Percentiles rank a stretch among this genome's conserved stretches.
Evolutionary conservation across 2,888 invertebrate species (phyloP).

Genomic region (Macrophya annulata): DNA sequence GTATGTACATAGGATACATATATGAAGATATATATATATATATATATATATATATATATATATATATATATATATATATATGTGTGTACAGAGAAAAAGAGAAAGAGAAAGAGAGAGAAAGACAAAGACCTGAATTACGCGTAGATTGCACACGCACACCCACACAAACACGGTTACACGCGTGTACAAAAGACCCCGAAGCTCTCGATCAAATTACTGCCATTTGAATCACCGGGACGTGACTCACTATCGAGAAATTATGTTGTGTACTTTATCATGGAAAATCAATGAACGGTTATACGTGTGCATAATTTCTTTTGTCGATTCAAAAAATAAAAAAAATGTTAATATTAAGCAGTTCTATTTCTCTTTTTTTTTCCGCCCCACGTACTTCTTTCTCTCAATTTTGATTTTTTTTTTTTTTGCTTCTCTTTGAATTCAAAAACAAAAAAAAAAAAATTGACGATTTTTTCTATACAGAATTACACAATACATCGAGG

Average conservation of each 20-base stretch:
- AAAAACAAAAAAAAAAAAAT: background rate
- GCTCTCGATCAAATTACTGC: slow-evolving; percentile 7
- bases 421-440: background rate
- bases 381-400: too few relatives aligned
- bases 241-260: background rate
- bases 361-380: background rate
- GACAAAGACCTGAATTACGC: slow-evolving; percentile 11
- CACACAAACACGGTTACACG: background rate
- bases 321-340: background rate
- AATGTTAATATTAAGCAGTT: background rate
- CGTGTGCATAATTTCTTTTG: background rate
- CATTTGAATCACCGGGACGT: slow-evolving; percentile 5
- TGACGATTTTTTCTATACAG: background rate
- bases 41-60: too few relatives aligned
- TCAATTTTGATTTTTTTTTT: background rate
- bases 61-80: too few relatives aligned
- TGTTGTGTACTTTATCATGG: background rate
- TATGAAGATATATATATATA: background rate
- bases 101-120: background rate
- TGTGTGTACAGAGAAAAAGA: background rate
- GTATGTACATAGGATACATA: background rate
- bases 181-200: background rate
- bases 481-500: slow-evolving; percentile 11
- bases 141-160: background rate
- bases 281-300: background rate